Evolutionary conservation across 2,888 invertebrate genomes (phyloP).

Genomic region (Melinaea menophilus): DNA sequence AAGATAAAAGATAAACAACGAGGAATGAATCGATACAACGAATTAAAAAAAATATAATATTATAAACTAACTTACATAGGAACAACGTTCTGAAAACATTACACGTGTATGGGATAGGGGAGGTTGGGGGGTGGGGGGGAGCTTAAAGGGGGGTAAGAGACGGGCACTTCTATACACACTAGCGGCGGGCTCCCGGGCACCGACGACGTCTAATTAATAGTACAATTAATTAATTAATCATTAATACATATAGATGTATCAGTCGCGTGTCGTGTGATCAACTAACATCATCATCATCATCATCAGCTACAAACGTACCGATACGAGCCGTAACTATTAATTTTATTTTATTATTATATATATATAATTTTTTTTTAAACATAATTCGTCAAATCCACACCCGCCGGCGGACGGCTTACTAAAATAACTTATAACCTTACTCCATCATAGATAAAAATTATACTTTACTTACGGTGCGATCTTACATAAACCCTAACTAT

Average conservation of each 20-base stretch:
- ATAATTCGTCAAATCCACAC: constrained; percentile 60
- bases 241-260: constrained; percentile 63
- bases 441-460: constrained; percentile 74
- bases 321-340: constrained; percentile 69
- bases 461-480: constrained; percentile 76
- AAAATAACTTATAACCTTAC: constrained; percentile 63
- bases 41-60: constrained; percentile 28
- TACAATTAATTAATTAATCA: constrained; percentile 56
- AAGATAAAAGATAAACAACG: constrained; percentile 28
- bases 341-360: constrained; percentile 70
- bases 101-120: too few relatives aligned
- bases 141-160: constrained; percentile 38
- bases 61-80: constrained; percentile 71
- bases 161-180: constrained; percentile 61
- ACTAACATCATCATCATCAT: constrained; percentile 38
- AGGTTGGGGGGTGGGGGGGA: constrained; percentile 40
- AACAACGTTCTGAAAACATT: constrained; percentile 44
- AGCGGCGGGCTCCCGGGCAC: constrained; percentile 59
- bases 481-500: constrained; percentile 78
- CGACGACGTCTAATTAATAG: constrained; percentile 49
- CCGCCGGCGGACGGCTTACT: constrained; percentile 68
- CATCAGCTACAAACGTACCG: constrained; percentile 56
- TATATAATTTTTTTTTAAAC: constrained; percentile 18
- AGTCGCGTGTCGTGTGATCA: constrained; percentile 64
- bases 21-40: constrained; percentile 69